Evolutionary conservation across 2,113 vertebrate genomes (phyloP), one percentile per base, ranked within the genome.

Genomic region (Urocolius indicus): DNA sequence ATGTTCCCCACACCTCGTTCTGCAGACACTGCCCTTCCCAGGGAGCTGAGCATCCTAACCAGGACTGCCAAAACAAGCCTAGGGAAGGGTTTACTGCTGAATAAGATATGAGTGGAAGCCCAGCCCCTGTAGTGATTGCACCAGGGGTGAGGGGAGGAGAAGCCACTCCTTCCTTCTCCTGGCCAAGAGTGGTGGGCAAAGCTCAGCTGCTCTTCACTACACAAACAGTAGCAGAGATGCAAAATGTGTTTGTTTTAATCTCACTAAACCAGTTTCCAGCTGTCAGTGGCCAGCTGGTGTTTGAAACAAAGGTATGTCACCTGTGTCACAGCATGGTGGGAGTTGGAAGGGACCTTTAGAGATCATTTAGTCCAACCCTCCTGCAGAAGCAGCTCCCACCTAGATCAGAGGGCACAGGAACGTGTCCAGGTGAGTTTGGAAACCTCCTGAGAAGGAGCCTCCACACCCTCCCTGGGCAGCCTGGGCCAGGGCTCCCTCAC

Each of bases 1-100:
- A 43, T 16, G 6, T 45, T 18, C 32, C 12, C 26, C 0, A 2
- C 27, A 2, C 1, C 9, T 7, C 7, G 23, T 27, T 32, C 61
- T 49, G 66, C 52, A 52, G 59, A 22, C 10, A 2, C 55, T 57
- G 43, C 54, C 16, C 36, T 48, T n/a, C 27, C 69, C 43, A 15
- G 36, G 5, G 34, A 23, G 41, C 52, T 26, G 68, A 24, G 16
- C 46, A 67, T 48, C 23, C 52, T n/a, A 8, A 62, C 21, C 16
- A 45, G n/a, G 45, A 21, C 24, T 23, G 62, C 52, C 41, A 59
- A 29, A 38, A 57, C 11, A 23, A 76, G 36, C 36, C 3, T 11
- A 23, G 41, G 67, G 26, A 63, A 6, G 15, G 51, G 22, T 34
- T 81, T 76, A 24, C 27, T 24, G 24, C 36, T 78, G 61, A 52